Base-by-base conservation (phyloP, 2,113 vertebrate species). In the Takifugu flavidus region DNA sequence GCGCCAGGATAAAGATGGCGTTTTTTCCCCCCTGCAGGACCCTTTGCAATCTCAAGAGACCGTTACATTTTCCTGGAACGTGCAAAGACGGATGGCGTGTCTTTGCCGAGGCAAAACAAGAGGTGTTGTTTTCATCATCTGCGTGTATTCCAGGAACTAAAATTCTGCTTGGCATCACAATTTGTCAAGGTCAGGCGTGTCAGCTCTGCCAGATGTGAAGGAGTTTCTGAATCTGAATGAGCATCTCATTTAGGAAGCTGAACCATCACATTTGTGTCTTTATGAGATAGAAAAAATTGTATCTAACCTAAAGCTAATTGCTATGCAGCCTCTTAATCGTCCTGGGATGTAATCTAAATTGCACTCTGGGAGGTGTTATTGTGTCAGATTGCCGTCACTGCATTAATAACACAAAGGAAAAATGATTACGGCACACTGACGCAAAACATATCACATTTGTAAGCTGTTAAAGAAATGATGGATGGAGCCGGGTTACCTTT, bases 361-460 rank as follows among this genome's bases (percentile, higher is more conserved):
- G 53, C 58, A 61, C 52, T 34, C 45, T 26, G 55, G 50, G 59
- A 83, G 61, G 56, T 29, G 49, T 70, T 13, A 50, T 58, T 71
- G 43, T 62, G 61, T 71, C 74, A 62, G 55, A 20, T 56, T 52
- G 54, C 51, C 58, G 49, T 46, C 29, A 57, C 20, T 43, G 57
- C 25, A 83, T 49, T 68, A 67, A 74, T 67, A 75, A 74, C 44
- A 73, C 43, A 49, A 72, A 65, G 47, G 57, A 34, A 79, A 65
- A 60, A 62, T 72, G 50, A 60, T 70, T 58, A 64, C 27, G 13
- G 25, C 14, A 25, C 54, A 46, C 25, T 25, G 31, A 62, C 44
- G 5, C 28, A 62, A 59, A 76, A 73, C 50, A n/a, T 52, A 4
- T 63, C 50, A 67, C 56, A 56, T 59, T 76, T 54, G 61, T 65